phyloP scores from a whole-genome alignment of 2,888 invertebrate genomes.

The Plagodis pulveraria region DNA sequence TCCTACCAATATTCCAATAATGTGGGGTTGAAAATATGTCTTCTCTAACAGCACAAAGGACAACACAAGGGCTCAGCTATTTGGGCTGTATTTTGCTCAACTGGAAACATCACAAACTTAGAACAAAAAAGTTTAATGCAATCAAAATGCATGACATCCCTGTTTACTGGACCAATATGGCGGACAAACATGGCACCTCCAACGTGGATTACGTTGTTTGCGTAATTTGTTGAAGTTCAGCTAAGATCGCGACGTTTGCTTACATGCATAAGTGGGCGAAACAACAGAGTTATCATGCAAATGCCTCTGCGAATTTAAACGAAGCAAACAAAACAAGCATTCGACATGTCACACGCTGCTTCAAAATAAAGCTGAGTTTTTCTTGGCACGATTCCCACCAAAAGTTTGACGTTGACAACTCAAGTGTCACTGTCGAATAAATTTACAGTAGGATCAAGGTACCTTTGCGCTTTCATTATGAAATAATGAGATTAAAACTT shows the following conservation, averaged over 20 bases:
- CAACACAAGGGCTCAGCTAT: background rate
- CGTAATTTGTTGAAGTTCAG: slow-evolving; percentile 44
- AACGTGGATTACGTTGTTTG: slow-evolving; percentile 41
- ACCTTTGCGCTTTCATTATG: slow-evolving; percentile 23
- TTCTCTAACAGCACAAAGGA: too few relatives aligned
- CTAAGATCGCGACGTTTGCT: slow-evolving; percentile 41
- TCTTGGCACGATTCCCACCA: slow-evolving; percentile 12
- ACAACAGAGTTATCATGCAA: slow-evolving; percentile 50
- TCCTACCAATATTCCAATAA: too few relatives aligned
- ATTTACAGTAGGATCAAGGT: slow-evolving; percentile 22
- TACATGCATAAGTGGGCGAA: slow-evolving; percentile 39
- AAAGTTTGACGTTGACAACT: slow-evolving; percentile 24
- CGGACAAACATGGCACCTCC: slow-evolving; percentile 39
- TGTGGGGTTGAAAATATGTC: too few relatives aligned
- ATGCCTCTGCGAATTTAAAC: slow-evolving; percentile 29
- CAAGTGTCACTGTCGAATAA: slow-evolving; percentile 32
- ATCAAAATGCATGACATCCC: slow-evolving; percentile 37
- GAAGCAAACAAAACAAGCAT: slow-evolving; percentile 15
- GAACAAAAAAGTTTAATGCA: slow-evolving; percentile 29
- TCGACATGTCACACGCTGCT: slow-evolving; percentile 4
- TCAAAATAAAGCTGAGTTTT: slow-evolving; percentile 22
- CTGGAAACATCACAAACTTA: slow-evolving; percentile 11
- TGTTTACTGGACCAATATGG: slow-evolving; percentile 41
- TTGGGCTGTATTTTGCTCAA: background rate
- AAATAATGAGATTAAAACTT: slow-evolving; percentile 19